Base-by-base conservation (phyloP, 92 coral and sea anemone species). In the Nematostella vectensis region DNA sequence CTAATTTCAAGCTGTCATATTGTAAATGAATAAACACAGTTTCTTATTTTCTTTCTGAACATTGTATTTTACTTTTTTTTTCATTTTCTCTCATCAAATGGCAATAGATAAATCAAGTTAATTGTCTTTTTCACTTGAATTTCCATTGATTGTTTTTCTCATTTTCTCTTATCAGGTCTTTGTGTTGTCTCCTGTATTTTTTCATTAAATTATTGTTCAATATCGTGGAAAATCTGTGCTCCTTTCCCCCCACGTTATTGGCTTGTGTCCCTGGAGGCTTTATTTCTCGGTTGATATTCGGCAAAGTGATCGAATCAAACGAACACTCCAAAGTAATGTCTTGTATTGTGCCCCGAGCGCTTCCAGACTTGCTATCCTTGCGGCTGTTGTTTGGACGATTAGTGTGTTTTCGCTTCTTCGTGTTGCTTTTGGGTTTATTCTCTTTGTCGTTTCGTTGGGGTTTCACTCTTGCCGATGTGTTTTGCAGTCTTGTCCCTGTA, bases 121-220 rank as follows among this genome's bases (percentile, higher is more conserved):
- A n/a, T n/a, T n/a, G n/a, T n/a, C n/a, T n/a, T 15, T 33, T 33
- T 15, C 15, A 6, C 15, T 6, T 6, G 15, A 33, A 33, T 33
- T 33, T 33, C 6, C 8, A 6, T 22, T 45, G 9, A 4, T 45
- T 11, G 51, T 27, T 55, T 16, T 48, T 25, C 19, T 54, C n/a
- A 22, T 50, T 63, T 21, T 53, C 55, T 26, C 67, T 72, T 4
- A 69, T 10, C 29, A 61, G 19, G 24, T 55, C 76, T 13, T 30
- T 63, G 22, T 76, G 82, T 31, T 69, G 75, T 43, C 55, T 59
- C 42, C 40, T 56, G 28, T 69, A 69, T 28, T 69, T 72, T 22
- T 39, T 61, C 47, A 76, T 29, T 24, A 76, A 51, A 44, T 42
- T 63, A 26, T 69, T 71, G 37, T 43, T 65, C 21, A 74, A 60